Evolutionary conservation across 2,113 vertebrate genomes (phyloP), one percentile per base, ranked within the genome.

Genomic region (Emberiza fucata): DNA sequence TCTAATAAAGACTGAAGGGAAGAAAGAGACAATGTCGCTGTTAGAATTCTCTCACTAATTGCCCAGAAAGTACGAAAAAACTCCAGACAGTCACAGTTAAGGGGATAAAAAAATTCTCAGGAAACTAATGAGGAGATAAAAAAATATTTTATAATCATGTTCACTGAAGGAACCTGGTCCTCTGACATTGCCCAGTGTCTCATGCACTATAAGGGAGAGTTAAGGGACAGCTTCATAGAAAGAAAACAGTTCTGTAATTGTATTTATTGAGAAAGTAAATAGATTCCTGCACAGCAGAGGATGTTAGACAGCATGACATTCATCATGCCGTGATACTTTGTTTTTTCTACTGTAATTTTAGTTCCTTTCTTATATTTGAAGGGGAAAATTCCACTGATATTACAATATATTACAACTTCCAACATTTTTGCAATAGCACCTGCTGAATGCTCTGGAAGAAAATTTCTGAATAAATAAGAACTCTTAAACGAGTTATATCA

Each of bases 201-300:
- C 37, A 27, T 70, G 53, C 21, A 42, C 61, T 81, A 37, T 50
- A 44, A 89, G 56, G 31, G 47, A 86, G 54, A 95, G 78, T 66
- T 70, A 1, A 92, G 75, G 86, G 71, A 93, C 80, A 95, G 66
- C 60, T 88, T 96, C 75, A 69, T 77, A 29, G 60, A 82, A 63
- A 70, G 83, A 81, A 93, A 93, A 81, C 53, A 84, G 39, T 81
- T 90, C 77, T 93, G 48, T 95, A 94, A 91, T 86, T 91, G 68
- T 87, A 90, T 94, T 92, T 94, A 82, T 96, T 91, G 86, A 89
- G 93, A 93, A 91, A 96, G 91, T 92, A 94, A 94, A 95, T 93
- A 91, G 50, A 76, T 92, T 94, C 47, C 84, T 89, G 81, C 71
- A 73, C 70, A 88, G 70, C 59, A 91, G 68, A 95, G 51, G 21